Conservation (phyloP, 2,113 vertebrate genomes). For the Odontesthes bonariensis region DNA sequence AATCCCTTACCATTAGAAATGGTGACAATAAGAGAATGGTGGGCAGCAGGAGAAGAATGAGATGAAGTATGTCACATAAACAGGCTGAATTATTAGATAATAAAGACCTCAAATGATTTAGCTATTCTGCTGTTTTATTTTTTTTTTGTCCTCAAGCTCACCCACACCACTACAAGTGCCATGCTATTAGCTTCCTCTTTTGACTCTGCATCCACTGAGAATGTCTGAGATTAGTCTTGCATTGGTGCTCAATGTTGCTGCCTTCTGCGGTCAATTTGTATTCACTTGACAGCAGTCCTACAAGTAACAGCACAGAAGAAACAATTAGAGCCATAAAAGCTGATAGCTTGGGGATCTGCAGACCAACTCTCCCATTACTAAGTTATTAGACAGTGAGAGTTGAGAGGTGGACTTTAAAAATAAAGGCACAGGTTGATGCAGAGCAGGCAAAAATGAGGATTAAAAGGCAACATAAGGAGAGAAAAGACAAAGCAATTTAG, state of each 20-base stretch:
- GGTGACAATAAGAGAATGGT: slow-evolving; percentile 39
- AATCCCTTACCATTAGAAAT: slow-evolving; percentile 69
- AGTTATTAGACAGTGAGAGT: slow-evolving; percentile 57
- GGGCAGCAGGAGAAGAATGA: slow-evolving; percentile 12
- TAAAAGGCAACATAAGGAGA: slow-evolving; percentile 21
- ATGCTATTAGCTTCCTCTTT: slow-evolving; percentile 59
- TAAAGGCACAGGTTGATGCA: slow-evolving; percentile 21
- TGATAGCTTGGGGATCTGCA: slow-evolving; percentile 62
- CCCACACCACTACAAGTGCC: slow-evolving; percentile 27
- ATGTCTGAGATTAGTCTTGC: slow-evolving; percentile 65
- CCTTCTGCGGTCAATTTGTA: slow-evolving; percentile 72
- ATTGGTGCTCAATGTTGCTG: slow-evolving; percentile 55
- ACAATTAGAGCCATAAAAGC: slow-evolving; percentile 77
- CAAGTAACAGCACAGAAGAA: slow-evolving; percentile 70
- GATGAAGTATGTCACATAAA: slow-evolving; percentile 24
- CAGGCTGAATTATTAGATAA: slow-evolving; percentile 27
- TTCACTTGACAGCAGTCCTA: slow-evolving; percentile 64
- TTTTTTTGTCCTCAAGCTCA: slow-evolving; percentile 21
- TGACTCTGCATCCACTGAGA: slow-evolving; percentile 51
- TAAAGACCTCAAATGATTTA: slow-evolving; percentile 43
- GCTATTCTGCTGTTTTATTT: slow-evolving; percentile 12
- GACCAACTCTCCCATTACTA: slow-evolving; percentile 69
- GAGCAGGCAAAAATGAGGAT: slow-evolving; percentile 14
- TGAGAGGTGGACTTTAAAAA: slow-evolving; percentile 23
- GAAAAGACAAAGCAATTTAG: neutral